Percentiles rank a stretch among this genome's conserved stretches.
These are phyloP conservation scores for Ernsta delagoae DNA, from an alignment of 2,888 invertebrate species.

Conservation along the genomic window DNA sequence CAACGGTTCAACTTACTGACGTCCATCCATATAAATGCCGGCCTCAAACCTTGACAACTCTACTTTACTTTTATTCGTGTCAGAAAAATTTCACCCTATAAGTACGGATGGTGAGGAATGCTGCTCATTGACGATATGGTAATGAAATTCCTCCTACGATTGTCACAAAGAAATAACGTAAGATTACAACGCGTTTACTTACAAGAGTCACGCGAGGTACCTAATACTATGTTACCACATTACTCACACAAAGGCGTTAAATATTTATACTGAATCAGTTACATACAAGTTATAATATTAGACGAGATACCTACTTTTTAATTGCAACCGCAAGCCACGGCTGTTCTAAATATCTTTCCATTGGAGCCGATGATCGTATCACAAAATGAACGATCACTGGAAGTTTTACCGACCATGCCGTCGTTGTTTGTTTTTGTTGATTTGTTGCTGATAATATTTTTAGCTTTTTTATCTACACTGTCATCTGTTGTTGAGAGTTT, in stretches of 20 bases:
- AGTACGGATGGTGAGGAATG: constrained; percentile 19
- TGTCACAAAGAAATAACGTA: constrained; percentile 14
- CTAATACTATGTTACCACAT: not conserved
- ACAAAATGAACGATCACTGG: constrained; percentile 49
- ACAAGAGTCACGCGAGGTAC: not conserved
- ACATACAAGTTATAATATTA: not conserved
- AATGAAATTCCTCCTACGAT: constrained; percentile 4
- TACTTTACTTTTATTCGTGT: constrained; percentile 22
- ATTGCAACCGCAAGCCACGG: constrained; percentile 54
- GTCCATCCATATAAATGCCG: constrained; percentile 21
- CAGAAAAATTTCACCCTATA: constrained; percentile 26
- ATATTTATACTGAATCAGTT: constrained; percentile 14
- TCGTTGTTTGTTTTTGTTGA: not conserved
- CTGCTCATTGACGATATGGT: constrained; percentile 14
- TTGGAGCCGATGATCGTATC: constrained; percentile 47
- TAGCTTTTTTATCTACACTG: constrained; percentile 43
- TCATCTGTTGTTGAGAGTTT: constrained; percentile 41
- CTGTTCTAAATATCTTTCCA: constrained; percentile 59
- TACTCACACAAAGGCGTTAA: not conserved
- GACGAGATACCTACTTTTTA: constrained; percentile 43
- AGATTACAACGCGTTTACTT: not conserved
- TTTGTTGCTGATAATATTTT: constrained; percentile 13
- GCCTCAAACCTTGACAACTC: constrained; percentile 32
- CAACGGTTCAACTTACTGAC: constrained; percentile 33
- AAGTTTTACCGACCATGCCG: constrained; percentile 47